Conservation (phyloP, 2,113 vertebrate species). For the Gobio gobio region DNA sequence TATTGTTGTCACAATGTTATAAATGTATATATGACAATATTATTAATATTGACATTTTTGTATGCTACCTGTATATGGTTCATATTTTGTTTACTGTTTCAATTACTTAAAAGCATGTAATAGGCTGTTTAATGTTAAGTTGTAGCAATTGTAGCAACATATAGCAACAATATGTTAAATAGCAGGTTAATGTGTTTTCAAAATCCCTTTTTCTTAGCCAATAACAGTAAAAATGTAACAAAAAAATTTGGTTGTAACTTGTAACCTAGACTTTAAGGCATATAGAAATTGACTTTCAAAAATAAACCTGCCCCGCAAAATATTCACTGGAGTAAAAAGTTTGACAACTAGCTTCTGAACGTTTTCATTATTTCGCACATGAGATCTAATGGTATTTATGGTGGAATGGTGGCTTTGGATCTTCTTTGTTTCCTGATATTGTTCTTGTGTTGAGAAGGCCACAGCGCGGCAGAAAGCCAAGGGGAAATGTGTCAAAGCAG, state of each 20-base stretch:
- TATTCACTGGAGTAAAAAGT: neutral
- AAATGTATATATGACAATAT: no score
- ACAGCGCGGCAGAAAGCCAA: neutral
- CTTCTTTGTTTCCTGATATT: constrained; percentile 79
- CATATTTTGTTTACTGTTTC: no score
- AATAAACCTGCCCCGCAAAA: neutral
- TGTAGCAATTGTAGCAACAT: no score
- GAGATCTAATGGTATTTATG: neutral
- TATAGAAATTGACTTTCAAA: neutral
- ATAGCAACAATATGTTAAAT: neutral
- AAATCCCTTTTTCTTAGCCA: neutral
- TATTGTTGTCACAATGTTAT: no score
- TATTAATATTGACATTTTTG: no score
- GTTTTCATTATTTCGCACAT: neutral
- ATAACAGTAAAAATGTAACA: neutral
- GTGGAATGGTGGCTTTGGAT: constrained; percentile 52
- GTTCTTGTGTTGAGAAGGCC: constrained; percentile 59
- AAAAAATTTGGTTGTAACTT: no score
- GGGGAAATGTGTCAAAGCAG: constrained; percentile 14
- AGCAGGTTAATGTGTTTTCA: neutral
- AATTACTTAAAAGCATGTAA: no score
- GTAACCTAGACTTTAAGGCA: neutral
- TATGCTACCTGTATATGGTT: no score
- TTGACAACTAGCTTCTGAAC: neutral
- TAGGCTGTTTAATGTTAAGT: no score